These are phyloP conservation scores for Drosophila lacertosa DNA, from an alignment of 1,140 invertebrate genomes.

Conservation along the genomic window DNA sequence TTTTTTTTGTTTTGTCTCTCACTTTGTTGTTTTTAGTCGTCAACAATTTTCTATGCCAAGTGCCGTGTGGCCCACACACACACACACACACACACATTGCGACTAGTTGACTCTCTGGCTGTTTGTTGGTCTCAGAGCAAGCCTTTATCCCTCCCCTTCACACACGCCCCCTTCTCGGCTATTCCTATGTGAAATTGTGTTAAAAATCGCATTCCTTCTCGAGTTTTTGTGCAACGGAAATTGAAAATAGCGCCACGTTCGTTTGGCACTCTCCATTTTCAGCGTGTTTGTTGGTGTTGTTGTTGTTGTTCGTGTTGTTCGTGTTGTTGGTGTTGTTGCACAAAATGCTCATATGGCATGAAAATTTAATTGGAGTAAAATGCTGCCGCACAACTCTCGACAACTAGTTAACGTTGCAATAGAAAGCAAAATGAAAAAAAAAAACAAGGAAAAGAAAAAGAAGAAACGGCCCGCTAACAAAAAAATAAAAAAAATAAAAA, in stretches of 20 bases:
- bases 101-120: conserved; percentile 24
- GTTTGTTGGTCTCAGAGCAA: background rate
- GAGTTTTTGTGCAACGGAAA: conserved; percentile 67
- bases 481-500: conserved; percentile 13
- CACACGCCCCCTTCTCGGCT: background rate
- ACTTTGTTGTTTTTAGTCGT: conserved; percentile 47
- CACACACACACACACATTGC: conserved; percentile 9
- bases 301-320: conserved; percentile 30
- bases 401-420: conserved; percentile 69
- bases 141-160: too few relatives aligned
- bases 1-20: conserved; percentile 2
- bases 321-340: conserved; percentile 29
- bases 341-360: conserved; percentile 78
- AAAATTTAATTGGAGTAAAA: conserved; percentile 81
- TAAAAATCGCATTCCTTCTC: conserved; percentile 72
- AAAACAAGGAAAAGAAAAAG: too few relatives aligned
- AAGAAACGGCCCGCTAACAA: conserved; percentile 13
- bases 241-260: conserved; percentile 72
- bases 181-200: conserved; percentile 67
- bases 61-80: conserved; percentile 22
- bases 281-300: conserved; percentile 14
- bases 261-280: conserved; percentile 52
- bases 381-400: conserved; percentile 74
- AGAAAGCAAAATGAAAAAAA: conserved; percentile 25
- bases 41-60: conserved; percentile 66